Conservation (phyloP, 2,888 invertebrate species). For the Acronicta leporina region DNA sequence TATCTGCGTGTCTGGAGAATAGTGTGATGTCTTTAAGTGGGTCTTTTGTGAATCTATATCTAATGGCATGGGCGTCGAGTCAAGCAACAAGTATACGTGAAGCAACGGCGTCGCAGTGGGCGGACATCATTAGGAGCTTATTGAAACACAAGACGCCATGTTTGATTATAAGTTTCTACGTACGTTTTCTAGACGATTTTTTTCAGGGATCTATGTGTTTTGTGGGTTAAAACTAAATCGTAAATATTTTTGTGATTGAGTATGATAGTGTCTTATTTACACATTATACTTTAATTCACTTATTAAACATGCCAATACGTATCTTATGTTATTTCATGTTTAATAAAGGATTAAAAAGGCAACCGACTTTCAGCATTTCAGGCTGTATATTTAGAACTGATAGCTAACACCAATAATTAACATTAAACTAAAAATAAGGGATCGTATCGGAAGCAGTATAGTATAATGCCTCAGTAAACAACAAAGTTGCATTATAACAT, state of each 20-base stretch:
- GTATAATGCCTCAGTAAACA: too few relatives aligned
- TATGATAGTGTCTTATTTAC: background rate
- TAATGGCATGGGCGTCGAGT: conserved; percentile 36
- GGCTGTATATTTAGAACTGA: too few relatives aligned
- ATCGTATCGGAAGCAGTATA: too few relatives aligned
- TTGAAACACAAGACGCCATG: conserved; percentile 57
- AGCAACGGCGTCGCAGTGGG: conserved; percentile 48
- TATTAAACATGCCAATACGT: too few relatives aligned
- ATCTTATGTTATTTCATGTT: too few relatives aligned
- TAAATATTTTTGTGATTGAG: background rate
- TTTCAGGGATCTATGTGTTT: background rate
- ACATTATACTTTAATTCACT: background rate
- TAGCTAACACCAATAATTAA: too few relatives aligned
- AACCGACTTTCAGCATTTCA: too few relatives aligned
- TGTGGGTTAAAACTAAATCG: background rate
- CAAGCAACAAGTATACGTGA: conserved; percentile 58
- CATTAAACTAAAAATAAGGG: too few relatives aligned
- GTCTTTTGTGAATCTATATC: conserved; percentile 42
- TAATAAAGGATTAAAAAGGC: too few relatives aligned
- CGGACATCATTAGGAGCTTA: conserved; percentile 69
- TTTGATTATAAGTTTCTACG: conserved; percentile 45
- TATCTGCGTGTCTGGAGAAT: too few relatives aligned
- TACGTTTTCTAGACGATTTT: background rate
- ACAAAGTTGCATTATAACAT: too few relatives aligned
- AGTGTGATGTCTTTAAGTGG: background rate